phyloP scores from a whole-genome alignment of 2,797 vertebrate genomes.

The Megalops cyprinoides region DNA sequence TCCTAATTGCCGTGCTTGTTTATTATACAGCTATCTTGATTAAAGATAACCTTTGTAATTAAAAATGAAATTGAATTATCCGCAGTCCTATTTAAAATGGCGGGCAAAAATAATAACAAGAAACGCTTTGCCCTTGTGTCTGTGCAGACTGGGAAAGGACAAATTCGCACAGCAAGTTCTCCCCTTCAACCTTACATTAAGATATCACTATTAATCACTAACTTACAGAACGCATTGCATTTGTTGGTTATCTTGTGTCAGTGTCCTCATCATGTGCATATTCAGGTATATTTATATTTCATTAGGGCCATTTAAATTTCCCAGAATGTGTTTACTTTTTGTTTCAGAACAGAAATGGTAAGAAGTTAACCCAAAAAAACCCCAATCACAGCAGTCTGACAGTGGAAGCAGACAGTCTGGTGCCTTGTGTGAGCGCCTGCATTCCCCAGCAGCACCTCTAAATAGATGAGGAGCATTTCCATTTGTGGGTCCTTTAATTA shows the following conservation, averaged over 20 bases:
- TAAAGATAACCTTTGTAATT: slow-evolving; percentile 40
- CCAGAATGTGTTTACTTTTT: not conserved
- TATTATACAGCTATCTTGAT: slow-evolving; percentile 39
- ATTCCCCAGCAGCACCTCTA: not conserved
- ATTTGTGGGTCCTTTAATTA: slow-evolving; percentile 16
- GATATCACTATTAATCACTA: no score
- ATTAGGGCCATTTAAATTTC: slow-evolving; percentile 2
- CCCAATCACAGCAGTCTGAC: not conserved
- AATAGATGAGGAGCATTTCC: slow-evolving; percentile 13
- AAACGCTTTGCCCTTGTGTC: not conserved
- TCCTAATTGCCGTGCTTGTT: slow-evolving; percentile 42
- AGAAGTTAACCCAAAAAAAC: not conserved
- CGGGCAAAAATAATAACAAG: slow-evolving; percentile 6
- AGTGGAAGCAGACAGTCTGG: not conserved
- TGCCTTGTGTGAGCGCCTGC: not conserved
- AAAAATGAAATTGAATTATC: slow-evolving; percentile 41
- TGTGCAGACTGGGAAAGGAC: not conserved
- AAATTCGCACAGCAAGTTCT: not conserved
- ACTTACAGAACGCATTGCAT: no score
- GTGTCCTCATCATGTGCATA: not conserved
- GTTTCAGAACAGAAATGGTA: not conserved
- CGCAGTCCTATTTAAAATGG: slow-evolving; percentile 16
- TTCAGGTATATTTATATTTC: not conserved
- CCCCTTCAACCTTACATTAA: no score
- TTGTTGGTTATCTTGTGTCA: slow-evolving; percentile 7